phyloP scores from a whole-genome alignment of 1,140 invertebrate species.

The Zaprionus ghesquierei region DNA sequence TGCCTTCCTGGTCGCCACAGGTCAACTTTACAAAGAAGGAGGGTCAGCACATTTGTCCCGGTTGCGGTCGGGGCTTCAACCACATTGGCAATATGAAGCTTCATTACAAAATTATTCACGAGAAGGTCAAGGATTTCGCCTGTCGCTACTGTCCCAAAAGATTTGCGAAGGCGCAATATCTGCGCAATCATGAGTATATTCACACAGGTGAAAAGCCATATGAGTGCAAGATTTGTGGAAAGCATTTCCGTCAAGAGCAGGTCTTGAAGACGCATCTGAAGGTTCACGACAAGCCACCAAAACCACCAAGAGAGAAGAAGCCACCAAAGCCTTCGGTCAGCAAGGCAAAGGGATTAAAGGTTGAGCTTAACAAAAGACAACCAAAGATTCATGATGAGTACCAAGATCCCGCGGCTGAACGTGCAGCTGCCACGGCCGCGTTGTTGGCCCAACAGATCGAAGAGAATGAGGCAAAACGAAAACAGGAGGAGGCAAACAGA shows the following conservation, averaged over 20 bases:
- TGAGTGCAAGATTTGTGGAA: slow-evolving; percentile 73
- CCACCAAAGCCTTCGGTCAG: slow-evolving; percentile 39
- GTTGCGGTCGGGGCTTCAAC: slow-evolving; percentile 75
- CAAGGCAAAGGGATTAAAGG: slow-evolving; percentile 57
- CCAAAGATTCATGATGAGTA: slow-evolving; percentile 68
- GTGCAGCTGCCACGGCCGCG: slow-evolving; percentile 67
- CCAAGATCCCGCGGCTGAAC: slow-evolving; percentile 65
- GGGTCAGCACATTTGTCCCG: slow-evolving; percentile 74
- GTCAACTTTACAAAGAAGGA: slow-evolving; percentile 80
- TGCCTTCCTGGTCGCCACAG: slow-evolving; percentile 76
- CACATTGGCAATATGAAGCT: slow-evolving; percentile 75
- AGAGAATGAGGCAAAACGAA: slow-evolving; percentile 69
- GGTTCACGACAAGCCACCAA: slow-evolving; percentile 67
- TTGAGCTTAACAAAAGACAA: slow-evolving; percentile 43
- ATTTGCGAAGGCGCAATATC: slow-evolving; percentile 78
- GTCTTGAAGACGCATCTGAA: slow-evolving; percentile 77
- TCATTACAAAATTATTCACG: slow-evolving; percentile 77
- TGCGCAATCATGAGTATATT: slow-evolving; percentile 79
- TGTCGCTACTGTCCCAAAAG: slow-evolving; percentile 78
- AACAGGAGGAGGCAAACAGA: slow-evolving; percentile 64
- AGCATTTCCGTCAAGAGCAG: slow-evolving; percentile 75
- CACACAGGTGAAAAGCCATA: slow-evolving; percentile 83
- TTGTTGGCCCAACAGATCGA: slow-evolving; percentile 66
- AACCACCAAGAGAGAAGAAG: slow-evolving; percentile 53
- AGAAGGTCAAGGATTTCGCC: slow-evolving; percentile 78